Evolutionary conservation across 2,797 vertebrate species (phyloP).

Genomic region (Falco cherrug): DNA sequence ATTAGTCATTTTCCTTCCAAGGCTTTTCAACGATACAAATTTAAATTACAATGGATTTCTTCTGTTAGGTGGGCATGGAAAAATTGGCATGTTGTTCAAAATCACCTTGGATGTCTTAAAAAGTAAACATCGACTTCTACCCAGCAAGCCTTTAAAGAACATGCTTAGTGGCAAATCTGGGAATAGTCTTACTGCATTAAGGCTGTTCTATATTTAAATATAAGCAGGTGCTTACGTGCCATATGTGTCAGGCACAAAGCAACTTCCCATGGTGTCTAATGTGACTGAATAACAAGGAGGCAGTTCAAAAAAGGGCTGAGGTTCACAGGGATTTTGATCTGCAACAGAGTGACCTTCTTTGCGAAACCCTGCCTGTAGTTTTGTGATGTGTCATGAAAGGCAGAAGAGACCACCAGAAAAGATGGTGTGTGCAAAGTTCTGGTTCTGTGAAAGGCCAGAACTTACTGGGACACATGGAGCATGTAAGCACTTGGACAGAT

Average conservation of each 20-base stretch:
- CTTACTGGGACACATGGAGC: not conserved
- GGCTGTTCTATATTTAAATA: slow-evolving; percentile 60
- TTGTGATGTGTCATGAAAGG: not conserved
- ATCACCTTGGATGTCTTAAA: slow-evolving; percentile 26
- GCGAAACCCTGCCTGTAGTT: not conserved
- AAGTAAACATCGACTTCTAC: slow-evolving; percentile 15
- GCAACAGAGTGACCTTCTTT: not conserved
- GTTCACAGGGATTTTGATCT: not conserved
- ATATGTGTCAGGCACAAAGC: not conserved
- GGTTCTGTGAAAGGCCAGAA: not conserved
- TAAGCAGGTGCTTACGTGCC: slow-evolving; percentile 66
- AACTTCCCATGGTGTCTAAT: not conserved
- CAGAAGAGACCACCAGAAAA: not conserved
- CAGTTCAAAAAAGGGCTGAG: not conserved
- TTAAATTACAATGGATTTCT: not conserved
- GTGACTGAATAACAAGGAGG: not conserved
- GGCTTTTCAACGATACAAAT: not conserved
- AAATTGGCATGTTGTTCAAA: not conserved
- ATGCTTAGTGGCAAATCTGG: slow-evolving; percentile 56
- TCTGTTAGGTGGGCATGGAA: not conserved
- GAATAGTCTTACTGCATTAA: slow-evolving; percentile 60
- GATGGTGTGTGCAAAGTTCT: too few species aligned
- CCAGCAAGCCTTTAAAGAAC: slow-evolving; percentile 55
- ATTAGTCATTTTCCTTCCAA: not conserved
- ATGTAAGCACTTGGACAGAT: too few species aligned